These are phyloP conservation scores for Allolobophora icterica DNA, from an alignment of 2,888 invertebrate genomes.

Conservation along the genomic window DNA sequence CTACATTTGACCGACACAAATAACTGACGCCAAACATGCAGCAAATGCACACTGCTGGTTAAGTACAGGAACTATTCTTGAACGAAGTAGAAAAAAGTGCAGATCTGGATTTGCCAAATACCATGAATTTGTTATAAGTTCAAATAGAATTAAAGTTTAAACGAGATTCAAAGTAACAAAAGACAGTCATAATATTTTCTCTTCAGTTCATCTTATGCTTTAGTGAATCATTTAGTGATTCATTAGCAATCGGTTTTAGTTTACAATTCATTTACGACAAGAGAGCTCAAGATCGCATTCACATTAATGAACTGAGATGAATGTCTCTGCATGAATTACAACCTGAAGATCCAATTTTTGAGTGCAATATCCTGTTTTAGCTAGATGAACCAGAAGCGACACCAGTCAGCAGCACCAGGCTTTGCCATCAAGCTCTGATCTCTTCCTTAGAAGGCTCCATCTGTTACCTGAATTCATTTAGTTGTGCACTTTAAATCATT, in stretches of 20 bases:
- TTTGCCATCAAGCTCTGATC: background rate
- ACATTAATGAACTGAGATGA: background rate
- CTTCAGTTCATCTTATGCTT: constrained; percentile 3
- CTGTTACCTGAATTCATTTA: background rate
- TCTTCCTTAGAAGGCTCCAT: background rate
- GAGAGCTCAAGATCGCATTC: background rate
- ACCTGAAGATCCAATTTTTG: background rate
- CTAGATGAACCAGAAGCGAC: background rate
- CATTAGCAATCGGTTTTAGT: background rate
- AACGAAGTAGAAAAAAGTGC: no score
- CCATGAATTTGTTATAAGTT: background rate
- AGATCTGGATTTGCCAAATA: background rate
- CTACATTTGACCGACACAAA: background rate
- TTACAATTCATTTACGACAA: background rate
- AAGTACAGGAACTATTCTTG: background rate
- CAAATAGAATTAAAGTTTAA: background rate
- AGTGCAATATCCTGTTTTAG: background rate
- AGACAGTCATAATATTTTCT: background rate
- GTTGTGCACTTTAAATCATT: no score
- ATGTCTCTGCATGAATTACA: background rate
- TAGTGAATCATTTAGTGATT: background rate
- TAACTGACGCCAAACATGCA: background rate
- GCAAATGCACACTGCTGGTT: background rate
- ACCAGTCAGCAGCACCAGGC: background rate
- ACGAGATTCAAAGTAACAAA: background rate